Base-by-base conservation (phyloP, 1,140 invertebrate genomes). In the Globodera ellingtonae region DNA sequence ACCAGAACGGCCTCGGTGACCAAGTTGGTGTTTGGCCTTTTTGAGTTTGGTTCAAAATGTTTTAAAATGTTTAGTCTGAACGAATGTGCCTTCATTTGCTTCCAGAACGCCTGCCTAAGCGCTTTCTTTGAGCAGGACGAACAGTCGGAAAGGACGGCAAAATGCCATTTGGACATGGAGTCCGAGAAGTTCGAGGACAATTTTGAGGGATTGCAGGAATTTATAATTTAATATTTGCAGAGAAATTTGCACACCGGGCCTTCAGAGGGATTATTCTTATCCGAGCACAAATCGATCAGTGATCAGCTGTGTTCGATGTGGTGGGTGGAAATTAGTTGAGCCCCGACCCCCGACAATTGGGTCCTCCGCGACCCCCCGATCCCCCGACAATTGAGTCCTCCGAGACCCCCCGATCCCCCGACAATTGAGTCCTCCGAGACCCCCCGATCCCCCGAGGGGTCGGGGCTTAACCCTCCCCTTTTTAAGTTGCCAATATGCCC, bases 1-100 rank as follows among this genome's bases (percentile, higher is more conserved):
- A 56, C 72, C 10, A 75, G 67, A 75, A 72, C 72, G 24, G 71
- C 79, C 21, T 73, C 79, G 24, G 79, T 80, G 6, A 75, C 67
- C 56, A 80, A 73, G 79, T 80, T 52, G 50, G 50, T 13, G 50
- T 47, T 4, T 21, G 67, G 67, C 0, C 69, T 70, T 70, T 70
- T 44, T 70, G 35, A 70, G 6, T 70, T 10, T 8, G 47, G 35
- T 48, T 10, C 1, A 15, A 10, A 62, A 56, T 18, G 9, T 21
- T 56, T 75, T 7, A 47, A 75, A 56, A 6, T 15, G 47, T 74
- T 59, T 18, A 84, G 84, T 77, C 71, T 84, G 50, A 86, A 84
- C 73, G 84, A 86, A 69, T 84, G 83, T 74, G 83, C 83, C 6
- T 86, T 77, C 67, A 82, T 84, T 67, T 84, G 83, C 59, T 84